Evolutionary conservation across 2,888 invertebrate genomes (phyloP), one percentile per base, ranked within the genome.

Genomic region (Diabrotica balteata): DNA sequence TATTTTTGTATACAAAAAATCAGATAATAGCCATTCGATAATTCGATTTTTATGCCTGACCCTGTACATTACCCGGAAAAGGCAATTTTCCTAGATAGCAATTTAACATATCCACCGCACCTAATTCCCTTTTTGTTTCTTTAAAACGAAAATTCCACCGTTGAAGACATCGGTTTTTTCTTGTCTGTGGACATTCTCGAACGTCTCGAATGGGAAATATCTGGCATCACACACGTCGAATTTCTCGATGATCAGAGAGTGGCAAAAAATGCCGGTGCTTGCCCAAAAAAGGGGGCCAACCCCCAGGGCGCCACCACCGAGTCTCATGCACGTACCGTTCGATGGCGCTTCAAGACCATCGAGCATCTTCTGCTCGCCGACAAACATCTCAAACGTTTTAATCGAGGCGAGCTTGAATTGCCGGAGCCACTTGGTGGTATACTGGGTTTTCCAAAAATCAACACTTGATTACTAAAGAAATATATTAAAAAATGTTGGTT

Each of bases 371-470:
- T 68, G 68, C 73, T 72, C 55, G 72, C 71, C 73, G 64, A 67
- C 62, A 69, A 75, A 70, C 66, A 75, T 76, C 69, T 68, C 60
- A 75, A 72, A 75, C 75, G 75, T 73, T 76, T 75, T 76, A 76
- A 76, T 76, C 75, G 76, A 59, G 63, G 73, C 67, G 72, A 72
- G 70, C 72, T 68, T 74, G 72, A 74, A 75, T 74, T 73, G 72
- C 32, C 32, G 32, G 32, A 32, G 32, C 0, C 32, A 44, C 43
- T 32, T 32, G 44, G 43, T 22, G 43, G 7, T 55, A 42, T 55
- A 63, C 63, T 10, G 46, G 63, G 63, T 63, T 42, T 47, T 47
- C 47, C 9, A 6, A 47, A 47, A 47, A 47, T 47, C 10, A 32
- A 32, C 32, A 32, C 32, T 32, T 32, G 0, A 32, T 32, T 32